A percentile compares a stretch with the other conserved stretches of the same genome.
These are phyloP conservation scores for Lamellibrachia columna DNA, from an alignment of 2,888 invertebrate genomes.

Conservation along the genomic window DNA sequence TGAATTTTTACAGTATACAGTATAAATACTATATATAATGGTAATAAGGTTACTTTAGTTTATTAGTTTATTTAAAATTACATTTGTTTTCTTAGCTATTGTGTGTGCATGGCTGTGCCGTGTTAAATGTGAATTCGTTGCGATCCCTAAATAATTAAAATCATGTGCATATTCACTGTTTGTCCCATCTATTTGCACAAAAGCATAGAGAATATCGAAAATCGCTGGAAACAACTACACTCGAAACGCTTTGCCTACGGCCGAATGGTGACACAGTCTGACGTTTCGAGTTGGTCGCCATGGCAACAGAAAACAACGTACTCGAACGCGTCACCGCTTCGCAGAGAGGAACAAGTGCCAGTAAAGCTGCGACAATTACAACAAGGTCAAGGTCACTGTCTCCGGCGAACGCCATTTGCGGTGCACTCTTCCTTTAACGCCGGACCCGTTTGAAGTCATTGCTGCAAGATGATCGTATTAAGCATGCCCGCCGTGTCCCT, in stretches of 20 bases:
- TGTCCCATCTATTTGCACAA: no score
- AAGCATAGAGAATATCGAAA: no score
- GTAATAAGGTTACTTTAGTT: no score
- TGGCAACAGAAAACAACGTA: not conserved
- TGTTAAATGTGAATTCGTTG: no score
- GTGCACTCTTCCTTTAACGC: not conserved
- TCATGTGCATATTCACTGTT: no score
- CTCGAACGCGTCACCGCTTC: not conserved
- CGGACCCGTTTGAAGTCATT: conserved; percentile 2
- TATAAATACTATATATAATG: no score
- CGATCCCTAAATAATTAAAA: no score
- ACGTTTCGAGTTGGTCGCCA: not conserved
- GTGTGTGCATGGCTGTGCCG: no score
- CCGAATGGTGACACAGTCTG: not conserved
- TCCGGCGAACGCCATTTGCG: not conserved
- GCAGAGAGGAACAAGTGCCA: not conserved
- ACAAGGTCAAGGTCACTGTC: not conserved
- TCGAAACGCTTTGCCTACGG: not conserved
- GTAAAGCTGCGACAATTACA: not conserved
- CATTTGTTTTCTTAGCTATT: no score
- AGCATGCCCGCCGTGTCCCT: not conserved
- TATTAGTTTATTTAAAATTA: no score
- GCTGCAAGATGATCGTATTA: not conserved
- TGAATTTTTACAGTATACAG: no score
- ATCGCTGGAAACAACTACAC: not conserved